phyloP scores from a whole-genome alignment of 2,797 vertebrate species.

The Megalops cyprinoides region DNA sequence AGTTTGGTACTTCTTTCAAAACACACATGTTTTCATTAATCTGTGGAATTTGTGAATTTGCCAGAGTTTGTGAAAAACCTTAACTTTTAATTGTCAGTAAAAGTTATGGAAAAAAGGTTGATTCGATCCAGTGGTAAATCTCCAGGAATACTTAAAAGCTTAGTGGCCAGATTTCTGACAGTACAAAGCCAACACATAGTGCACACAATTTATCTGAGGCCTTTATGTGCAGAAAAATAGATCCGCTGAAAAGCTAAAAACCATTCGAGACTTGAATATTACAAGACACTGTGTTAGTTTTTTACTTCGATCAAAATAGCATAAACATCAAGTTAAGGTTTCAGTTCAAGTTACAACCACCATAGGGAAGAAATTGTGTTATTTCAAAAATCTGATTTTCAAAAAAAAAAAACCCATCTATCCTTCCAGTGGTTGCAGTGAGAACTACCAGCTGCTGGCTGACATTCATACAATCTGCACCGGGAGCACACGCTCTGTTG shows the following conservation, averaged over 20 bases:
- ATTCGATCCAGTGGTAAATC: too few species aligned
- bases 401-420: neutral
- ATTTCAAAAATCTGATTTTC: conserved; percentile 23
- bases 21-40: too few species aligned
- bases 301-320: neutral
- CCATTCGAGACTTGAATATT: neutral
- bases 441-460: neutral
- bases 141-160: too few species aligned
- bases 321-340: neutral
- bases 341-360: conserved; percentile 2
- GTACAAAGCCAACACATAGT: too few species aligned
- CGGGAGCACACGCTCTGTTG: neutral
- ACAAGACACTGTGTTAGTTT: conserved; percentile 5
- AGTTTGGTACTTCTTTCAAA: too few species aligned
- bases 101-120: too few species aligned
- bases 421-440: neutral
- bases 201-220: too few species aligned
- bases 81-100: too few species aligned
- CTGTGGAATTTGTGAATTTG: too few species aligned
- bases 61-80: too few species aligned
- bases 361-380: neutral
- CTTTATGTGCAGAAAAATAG: too few species aligned
- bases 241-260: neutral
- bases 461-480: neutral
- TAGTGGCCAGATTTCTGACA: too few species aligned